A percentile compares a stretch with the other conserved stretches of the same genome.
phyloP scores from a whole-genome alignment of 2,888 invertebrate species.

The Rotaria magnacalcarata region DNA sequence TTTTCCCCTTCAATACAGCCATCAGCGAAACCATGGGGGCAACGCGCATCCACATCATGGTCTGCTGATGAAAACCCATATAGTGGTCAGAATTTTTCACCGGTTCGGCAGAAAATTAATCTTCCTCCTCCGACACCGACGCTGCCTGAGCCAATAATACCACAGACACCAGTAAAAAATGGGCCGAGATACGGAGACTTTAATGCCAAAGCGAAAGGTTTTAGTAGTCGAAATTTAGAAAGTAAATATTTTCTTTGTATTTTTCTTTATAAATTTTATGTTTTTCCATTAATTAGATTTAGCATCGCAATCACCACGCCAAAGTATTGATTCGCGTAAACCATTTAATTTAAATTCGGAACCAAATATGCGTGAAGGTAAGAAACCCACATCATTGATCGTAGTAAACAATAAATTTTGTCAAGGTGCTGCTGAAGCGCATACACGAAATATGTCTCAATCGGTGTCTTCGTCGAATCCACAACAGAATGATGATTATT shows the following conservation, averaged over 20 bases:
- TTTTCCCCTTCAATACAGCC: neutral
- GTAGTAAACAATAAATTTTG: neutral
- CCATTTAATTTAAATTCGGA: neutral
- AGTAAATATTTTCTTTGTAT: neutral
- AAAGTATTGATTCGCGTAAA: neutral
- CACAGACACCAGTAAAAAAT: neutral
- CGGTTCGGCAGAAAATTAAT: neutral
- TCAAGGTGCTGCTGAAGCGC: neutral
- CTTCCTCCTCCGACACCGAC: neutral
- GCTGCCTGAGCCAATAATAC: neutral
- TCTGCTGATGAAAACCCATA: neutral
- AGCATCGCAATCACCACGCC: neutral
- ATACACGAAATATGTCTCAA: neutral
- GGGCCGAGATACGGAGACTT: slow-evolving; percentile 35
- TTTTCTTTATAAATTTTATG: neutral
- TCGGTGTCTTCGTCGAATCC: neutral
- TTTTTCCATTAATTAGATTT: neutral
- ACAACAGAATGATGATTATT: neutral
- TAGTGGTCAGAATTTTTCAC: neutral
- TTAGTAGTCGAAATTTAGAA: neutral
- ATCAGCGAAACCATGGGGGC: neutral
- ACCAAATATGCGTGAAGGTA: slow-evolving; percentile 19
- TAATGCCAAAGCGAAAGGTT: slow-evolving; percentile 43
- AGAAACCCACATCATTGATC: neutral
- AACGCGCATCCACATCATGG: neutral